These are phyloP conservation scores for Heterotis niloticus DNA, from an alignment of 2,113 vertebrate genomes.

Conservation along the genomic window DNA sequence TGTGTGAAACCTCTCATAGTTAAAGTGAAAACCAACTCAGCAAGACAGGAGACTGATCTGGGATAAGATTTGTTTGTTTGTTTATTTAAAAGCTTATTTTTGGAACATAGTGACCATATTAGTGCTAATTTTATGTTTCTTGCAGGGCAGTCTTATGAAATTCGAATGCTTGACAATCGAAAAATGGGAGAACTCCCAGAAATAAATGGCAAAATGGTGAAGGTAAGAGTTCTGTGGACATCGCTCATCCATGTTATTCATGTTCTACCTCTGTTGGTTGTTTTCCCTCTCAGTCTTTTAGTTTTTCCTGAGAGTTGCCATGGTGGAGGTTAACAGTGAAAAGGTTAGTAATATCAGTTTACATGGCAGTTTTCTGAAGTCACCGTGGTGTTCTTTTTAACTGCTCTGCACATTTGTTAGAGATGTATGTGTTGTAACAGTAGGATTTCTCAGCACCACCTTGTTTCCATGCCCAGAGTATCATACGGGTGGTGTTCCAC, in stretches of 20 bases:
- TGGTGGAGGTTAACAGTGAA: too few relatives aligned
- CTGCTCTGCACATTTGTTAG: background rate
- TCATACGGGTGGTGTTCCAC: constrained; percentile 93
- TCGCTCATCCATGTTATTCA: too few relatives aligned
- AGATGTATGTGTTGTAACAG: background rate
- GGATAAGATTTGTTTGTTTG: background rate
- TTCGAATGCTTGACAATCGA: constrained; percentile 96
- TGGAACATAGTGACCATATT: background rate
- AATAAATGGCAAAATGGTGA: constrained; percentile 91
- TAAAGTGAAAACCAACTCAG: too few relatives aligned
- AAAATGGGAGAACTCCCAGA: constrained; percentile 94
- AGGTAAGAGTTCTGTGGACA: constrained; percentile 72
- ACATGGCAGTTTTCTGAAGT: background rate
- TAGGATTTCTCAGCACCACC: background rate
- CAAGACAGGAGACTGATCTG: background rate
- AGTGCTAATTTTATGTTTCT: background rate
- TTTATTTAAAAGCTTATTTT: background rate
- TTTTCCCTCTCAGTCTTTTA: too few relatives aligned
- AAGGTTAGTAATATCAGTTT: too few relatives aligned
- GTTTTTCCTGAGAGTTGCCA: background rate
- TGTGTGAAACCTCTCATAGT: too few relatives aligned
- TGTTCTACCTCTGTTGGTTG: too few relatives aligned
- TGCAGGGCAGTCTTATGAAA: constrained; percentile 95
- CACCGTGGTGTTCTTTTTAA: background rate
- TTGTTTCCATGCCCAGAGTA: constrained; percentile 70